Conservation (phyloP, 2,113 vertebrate species). For the Capreolus pygargus region DNA sequence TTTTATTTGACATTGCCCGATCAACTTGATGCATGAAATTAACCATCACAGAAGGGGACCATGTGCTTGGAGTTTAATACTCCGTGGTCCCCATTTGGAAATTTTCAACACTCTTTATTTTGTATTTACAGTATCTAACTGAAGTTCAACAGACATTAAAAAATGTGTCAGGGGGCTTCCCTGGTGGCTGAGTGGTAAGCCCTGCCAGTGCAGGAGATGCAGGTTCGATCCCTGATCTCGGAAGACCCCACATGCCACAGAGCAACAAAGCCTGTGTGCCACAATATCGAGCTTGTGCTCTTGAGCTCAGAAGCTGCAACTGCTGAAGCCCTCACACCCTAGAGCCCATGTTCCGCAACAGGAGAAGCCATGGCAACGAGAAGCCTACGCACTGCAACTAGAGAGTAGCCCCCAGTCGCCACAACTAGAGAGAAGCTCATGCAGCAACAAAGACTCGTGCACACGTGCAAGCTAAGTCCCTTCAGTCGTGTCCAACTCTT, state of each 20-base stretch:
- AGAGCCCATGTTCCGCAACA: background rate
- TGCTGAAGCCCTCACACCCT: background rate
- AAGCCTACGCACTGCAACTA: accelerated
- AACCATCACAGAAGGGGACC: background rate
- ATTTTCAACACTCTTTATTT: background rate
- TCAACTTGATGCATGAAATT: background rate
- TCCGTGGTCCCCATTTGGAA: background rate
- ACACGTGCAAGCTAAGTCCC: background rate
- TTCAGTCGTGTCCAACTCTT: background rate
- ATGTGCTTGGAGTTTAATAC: background rate
- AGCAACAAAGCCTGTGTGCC: background rate
- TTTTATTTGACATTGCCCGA: background rate
- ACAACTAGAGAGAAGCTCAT: background rate
- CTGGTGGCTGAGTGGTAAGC: background rate
- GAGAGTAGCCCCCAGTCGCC: background rate
- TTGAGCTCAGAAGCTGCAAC: background rate
- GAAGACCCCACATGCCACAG: background rate
- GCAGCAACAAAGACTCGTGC: background rate
- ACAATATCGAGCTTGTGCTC: background rate
- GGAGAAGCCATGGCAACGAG: accelerated
- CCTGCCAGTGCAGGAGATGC: background rate
- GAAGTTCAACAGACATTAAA: background rate
- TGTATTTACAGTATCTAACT: background rate
- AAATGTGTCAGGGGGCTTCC: background rate
- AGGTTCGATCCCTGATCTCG: background rate